Conservation (phyloP, 2,888 invertebrate species). For the Alloplasta piceator region DNA sequence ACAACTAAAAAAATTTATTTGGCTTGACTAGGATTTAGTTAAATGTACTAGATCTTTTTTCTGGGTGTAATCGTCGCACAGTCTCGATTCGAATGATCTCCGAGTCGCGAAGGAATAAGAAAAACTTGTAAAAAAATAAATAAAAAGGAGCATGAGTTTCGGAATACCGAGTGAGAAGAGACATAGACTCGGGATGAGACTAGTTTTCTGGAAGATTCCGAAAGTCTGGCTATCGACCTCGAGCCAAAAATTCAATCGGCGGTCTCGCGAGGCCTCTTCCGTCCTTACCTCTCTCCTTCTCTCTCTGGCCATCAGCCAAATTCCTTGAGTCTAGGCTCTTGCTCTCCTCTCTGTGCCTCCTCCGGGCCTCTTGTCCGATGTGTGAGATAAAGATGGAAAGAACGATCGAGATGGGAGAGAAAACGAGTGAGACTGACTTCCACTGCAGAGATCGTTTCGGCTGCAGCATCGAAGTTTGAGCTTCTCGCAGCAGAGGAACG, state of each 20-base stretch:
- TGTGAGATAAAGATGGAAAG: constrained; percentile 56
- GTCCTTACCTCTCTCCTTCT: background rate
- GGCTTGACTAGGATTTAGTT: too few relatives aligned
- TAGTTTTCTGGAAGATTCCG: constrained; percentile 68
- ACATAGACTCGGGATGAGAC: constrained; percentile 56
- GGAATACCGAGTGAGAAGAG: constrained; percentile 2
- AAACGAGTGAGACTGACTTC: constrained; percentile 32
- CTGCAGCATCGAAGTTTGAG: constrained; percentile 46
- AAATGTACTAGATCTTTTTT: too few relatives aligned
- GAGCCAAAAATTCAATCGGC: constrained; percentile 71
- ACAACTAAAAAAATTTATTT: too few relatives aligned
- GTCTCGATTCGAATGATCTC: background rate
- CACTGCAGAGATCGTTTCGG: constrained; percentile 37
- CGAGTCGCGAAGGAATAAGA: constrained; percentile 8
- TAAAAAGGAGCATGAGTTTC: constrained; percentile 15
- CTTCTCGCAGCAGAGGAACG: constrained; percentile 27
- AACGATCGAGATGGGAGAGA: constrained; percentile 8
- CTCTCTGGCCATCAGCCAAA: constrained; percentile 68
- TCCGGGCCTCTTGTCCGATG: constrained; percentile 33
- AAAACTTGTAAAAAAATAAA: constrained; percentile 40
- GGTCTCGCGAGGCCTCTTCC: constrained; percentile 51
- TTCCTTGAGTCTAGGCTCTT: constrained; percentile 66
- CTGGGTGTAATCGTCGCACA: background rate
- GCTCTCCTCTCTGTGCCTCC: constrained; percentile 43
- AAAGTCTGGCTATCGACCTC: constrained; percentile 71